Evolutionary conservation across 2,888 invertebrate species (phyloP), one percentile per base, ranked within the genome.

Genomic region (Ectemnius cavifrons): DNA sequence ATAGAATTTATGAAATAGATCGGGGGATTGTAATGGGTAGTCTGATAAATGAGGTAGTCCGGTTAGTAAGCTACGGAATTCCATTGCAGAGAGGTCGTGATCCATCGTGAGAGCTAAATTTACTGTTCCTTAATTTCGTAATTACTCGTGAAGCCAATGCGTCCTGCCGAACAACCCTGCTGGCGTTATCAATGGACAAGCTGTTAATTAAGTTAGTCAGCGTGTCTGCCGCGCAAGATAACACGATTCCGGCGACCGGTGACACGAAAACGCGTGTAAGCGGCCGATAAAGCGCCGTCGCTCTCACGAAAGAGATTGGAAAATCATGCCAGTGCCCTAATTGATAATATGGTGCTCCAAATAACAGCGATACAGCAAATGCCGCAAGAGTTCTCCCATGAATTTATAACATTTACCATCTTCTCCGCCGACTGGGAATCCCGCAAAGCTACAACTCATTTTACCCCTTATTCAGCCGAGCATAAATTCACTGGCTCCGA

Each of bases 181-280:
- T 66, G 57, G 67, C 63, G 73, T 76, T 78, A 78, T 78, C 77
- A 73, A 69, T 69, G 68, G 77, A 77, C 77, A 73, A 73, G 68
- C 69, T 73, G 70, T 72, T 78, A 78, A 78, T 78, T 78, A 78
- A 78, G 77, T 73, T 64, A 63, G 60, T 68, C 52, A 16, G 67
- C 67, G 58, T 37, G 63, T 71, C 71, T 71, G 65, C 58, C 62
- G 47, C 23, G 14, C 47, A 59, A 73, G 78, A 77, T 77, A 78
- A 77, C 78, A 63, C 65, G 66, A 73, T 69, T 60, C 67, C 11
- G 67, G 73, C 70, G 67, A 78, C 59, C 62, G 49, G 63, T 27
- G 45, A 67, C 67, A 71, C 61, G 75, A 63, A 60, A 62, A 56
- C 69, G 59, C 69, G 70, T 70, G 75, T 61, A 72, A 70, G 66